These are phyloP conservation scores for Onychostoma macrolepis DNA, from an alignment of 2,113 vertebrate genomes.

Conservation along the genomic window DNA sequence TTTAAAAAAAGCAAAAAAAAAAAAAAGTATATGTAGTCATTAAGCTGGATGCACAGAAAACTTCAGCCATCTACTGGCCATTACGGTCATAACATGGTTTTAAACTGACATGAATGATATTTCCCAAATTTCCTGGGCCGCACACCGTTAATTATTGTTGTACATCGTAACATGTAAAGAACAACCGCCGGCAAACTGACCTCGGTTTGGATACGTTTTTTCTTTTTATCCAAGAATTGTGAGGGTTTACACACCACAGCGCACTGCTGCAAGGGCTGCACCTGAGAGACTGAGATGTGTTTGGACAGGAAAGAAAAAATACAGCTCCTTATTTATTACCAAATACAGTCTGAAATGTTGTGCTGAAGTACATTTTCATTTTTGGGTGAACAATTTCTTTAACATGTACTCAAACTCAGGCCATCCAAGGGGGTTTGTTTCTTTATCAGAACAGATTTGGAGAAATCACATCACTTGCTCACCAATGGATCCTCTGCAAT, in stretches of 20 bases:
- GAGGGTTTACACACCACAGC: constrained; percentile 46
- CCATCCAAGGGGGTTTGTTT: too few species aligned
- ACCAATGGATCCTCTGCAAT: too few species aligned
- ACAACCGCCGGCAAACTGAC: constrained; percentile 25
- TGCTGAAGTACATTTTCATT: too few species aligned
- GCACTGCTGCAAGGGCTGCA: constrained; percentile 52
- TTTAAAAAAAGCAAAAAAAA: too few species aligned
- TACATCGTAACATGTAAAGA: background rate
- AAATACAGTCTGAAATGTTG: background rate
- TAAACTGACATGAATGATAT: background rate
- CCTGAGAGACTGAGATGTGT: constrained; percentile 49
- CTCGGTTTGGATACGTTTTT: constrained; percentile 22
- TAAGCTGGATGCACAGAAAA: too few species aligned
- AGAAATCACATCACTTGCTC: too few species aligned
- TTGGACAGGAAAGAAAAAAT: background rate
- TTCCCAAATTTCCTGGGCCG: too few species aligned
- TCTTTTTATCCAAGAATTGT: constrained; percentile 40
- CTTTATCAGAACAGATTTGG: too few species aligned
- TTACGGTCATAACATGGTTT: background rate
- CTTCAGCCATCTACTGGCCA: too few species aligned
- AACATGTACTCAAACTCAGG: too few species aligned
- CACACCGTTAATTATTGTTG: background rate
- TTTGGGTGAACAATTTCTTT: too few species aligned
- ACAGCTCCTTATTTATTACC: background rate
- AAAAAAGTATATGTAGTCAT: too few species aligned